phyloP scores from a whole-genome alignment of 2,797 vertebrate species.

The Tamandua tetradactyla region DNA sequence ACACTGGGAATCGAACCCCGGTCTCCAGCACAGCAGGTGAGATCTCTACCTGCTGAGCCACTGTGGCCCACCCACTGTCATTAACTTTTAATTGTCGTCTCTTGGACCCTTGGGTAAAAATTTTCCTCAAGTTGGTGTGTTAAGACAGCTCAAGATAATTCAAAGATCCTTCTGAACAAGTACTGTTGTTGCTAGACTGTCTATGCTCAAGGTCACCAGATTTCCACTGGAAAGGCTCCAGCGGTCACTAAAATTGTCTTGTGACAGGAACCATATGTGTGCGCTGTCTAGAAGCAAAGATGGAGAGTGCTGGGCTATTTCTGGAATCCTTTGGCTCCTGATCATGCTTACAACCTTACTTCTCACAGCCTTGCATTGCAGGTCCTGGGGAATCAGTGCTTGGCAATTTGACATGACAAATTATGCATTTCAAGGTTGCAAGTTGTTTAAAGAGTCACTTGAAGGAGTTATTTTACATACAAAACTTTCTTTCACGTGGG shows the following conservation, averaged over 20 bases:
- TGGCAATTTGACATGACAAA: slow-evolving; percentile 17
- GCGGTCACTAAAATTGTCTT: slow-evolving; percentile 39
- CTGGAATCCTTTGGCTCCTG: background rate
- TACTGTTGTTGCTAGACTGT: background rate
- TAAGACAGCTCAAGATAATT: background rate
- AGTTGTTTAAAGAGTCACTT: slow-evolving; percentile 38
- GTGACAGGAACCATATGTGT: slow-evolving; percentile 40
- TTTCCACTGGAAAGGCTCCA: slow-evolving; percentile 41
- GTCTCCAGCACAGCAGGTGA: too few species aligned
- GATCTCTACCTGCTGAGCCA: too few species aligned
- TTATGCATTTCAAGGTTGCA: slow-evolving; percentile 26
- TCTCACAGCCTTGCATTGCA: background rate
- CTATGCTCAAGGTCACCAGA: slow-evolving; percentile 24
- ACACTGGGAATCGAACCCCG: too few species aligned
- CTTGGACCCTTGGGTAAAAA: background rate
- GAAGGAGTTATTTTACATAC: background rate
- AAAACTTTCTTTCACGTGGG: background rate
- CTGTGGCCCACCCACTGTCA: too few species aligned
- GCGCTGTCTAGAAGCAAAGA: background rate
- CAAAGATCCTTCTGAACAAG: slow-evolving; percentile 44
- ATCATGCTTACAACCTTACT: background rate
- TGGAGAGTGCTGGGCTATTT: background rate
- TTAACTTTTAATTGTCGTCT: slow-evolving; percentile 1
- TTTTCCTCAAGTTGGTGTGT: background rate
- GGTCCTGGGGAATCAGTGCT: background rate